A percentile compares a stretch with the other conserved stretches of the same genome.
Evolutionary conservation across 2,888 invertebrate species (phyloP).

Genomic region (Drosophila paramelanica): DNA sequence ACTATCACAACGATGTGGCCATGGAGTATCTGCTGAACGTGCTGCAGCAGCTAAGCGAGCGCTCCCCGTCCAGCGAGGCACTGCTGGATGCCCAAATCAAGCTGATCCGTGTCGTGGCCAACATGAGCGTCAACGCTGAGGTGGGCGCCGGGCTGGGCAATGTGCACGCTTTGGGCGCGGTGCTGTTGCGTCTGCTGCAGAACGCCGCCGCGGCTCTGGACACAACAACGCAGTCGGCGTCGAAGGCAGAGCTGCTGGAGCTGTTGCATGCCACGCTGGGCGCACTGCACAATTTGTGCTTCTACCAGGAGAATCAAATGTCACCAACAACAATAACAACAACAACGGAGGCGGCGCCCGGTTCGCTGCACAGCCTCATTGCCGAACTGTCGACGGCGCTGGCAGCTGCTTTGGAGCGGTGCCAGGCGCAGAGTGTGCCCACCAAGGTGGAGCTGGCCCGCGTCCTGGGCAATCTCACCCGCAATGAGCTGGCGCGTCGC

Average conservation of each 20-base stretch:
- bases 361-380: conserved; percentile 81
- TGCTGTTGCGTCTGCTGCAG: conserved; percentile 82
- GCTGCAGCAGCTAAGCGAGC: conserved; percentile 86
- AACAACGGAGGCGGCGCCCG: conserved; percentile 49
- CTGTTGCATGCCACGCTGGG: conserved; percentile 91
- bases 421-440: conserved; percentile 73
- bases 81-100: conserved; percentile 85
- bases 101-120: conserved; percentile 91
- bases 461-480: conserved; percentile 93
- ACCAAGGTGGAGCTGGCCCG: conserved; percentile 89
- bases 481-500: conserved; percentile 88
- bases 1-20: conserved; percentile 87
- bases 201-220: conserved; percentile 47
- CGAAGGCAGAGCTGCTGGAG: conserved; percentile 88
- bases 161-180: conserved; percentile 84
- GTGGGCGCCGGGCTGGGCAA: conserved; percentile 89
- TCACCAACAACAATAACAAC: conserved; percentile 66
- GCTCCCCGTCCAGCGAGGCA: conserved; percentile 78
- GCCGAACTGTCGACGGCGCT: conserved; percentile 77
- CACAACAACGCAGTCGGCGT: conserved; percentile 35
- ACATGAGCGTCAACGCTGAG: conserved; percentile 91
- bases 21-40: conserved; percentile 86
- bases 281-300: conserved; percentile 94
- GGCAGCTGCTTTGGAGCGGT: conserved; percentile 71
- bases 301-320: conserved; percentile 87